Evolutionary conservation across 2,888 invertebrate genomes (phyloP), one percentile per base, ranked within the genome.

Genomic region (Nemurella pictetii): DNA sequence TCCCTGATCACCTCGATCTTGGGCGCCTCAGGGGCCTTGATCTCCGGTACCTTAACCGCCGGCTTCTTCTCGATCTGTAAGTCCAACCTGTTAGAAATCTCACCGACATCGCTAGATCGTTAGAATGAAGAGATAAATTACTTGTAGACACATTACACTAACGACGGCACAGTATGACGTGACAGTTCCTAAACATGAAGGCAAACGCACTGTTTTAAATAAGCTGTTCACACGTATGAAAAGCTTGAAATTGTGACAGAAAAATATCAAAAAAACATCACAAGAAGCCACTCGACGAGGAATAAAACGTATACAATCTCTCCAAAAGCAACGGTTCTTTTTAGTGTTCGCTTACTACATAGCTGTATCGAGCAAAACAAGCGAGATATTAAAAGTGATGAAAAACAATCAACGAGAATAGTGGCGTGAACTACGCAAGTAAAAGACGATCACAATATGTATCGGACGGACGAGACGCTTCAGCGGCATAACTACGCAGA

Each of bases 1-100:
- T 97, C 97, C 86, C 94, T 94, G 87, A 95, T 95, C 35, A 97
- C 96, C 90, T 97, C 97, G 89, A 97, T 96, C 90, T 96, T 96
- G 12, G 96, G 96, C 85, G 96, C 94, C 91, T 95, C 95, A 0
- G 95, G 95, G 55, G 92, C 90, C 88, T 92, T 93, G 86, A 92
- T 90, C 87, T 87, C 87, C 29, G 87, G 87, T 30, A 86, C 86
- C 85, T 87, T 87, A 20, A 86, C 86, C 83, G 85, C 87, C 9
- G 86, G 84, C 32, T 85, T 86, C 78, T 86, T 86, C 83, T 86
- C 85, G 15, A 83, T 72, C 85, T 85, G 72, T 9, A 84, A 12
- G 12, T 55, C 55, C 9, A 55, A 55, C 20, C 15, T 55, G 55
- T 55, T 20, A 55, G n/a, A 7, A 1, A 7, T 12, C 2, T 12